phyloP scores from a whole-genome alignment of 2,113 vertebrate species.

The Puma concolor region DNA sequence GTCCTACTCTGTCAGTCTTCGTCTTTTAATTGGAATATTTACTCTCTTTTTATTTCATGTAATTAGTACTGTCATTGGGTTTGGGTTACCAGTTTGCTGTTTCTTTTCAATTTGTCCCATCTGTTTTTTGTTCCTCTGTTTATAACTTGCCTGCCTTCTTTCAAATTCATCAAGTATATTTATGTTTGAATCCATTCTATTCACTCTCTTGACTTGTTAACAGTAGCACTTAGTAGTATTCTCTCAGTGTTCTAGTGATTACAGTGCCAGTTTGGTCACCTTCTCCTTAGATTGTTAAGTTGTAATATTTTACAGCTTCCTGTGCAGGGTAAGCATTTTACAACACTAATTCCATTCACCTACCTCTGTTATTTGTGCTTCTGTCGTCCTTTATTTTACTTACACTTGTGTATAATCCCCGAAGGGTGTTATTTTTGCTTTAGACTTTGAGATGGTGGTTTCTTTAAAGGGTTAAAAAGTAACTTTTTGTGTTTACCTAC shows the following conservation, averaged over 20 bases:
- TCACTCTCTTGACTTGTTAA: not conserved
- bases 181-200: not conserved
- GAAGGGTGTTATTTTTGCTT: not conserved
- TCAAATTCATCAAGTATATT: not conserved
- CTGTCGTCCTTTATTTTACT: not conserved
- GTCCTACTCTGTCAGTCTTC: not conserved
- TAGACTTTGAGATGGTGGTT: not conserved
- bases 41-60: not conserved
- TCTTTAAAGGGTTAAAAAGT: not conserved
- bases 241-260: not conserved
- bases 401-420: not conserved
- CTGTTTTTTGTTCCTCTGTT: not conserved
- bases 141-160: not conserved
- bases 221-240: not conserved
- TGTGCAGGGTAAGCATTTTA: not conserved
- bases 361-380: not conserved
- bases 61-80: not conserved
- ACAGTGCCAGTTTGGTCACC: not conserved
- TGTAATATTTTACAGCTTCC: not conserved
- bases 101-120: not conserved
- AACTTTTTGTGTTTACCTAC: not conserved
- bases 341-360: not conserved
- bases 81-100: slow-evolving; percentile 7
- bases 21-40: not conserved
- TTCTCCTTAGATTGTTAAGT: not conserved